Conservation (phyloP, 2,888 invertebrate species). For the Glomeris marginata region DNA sequence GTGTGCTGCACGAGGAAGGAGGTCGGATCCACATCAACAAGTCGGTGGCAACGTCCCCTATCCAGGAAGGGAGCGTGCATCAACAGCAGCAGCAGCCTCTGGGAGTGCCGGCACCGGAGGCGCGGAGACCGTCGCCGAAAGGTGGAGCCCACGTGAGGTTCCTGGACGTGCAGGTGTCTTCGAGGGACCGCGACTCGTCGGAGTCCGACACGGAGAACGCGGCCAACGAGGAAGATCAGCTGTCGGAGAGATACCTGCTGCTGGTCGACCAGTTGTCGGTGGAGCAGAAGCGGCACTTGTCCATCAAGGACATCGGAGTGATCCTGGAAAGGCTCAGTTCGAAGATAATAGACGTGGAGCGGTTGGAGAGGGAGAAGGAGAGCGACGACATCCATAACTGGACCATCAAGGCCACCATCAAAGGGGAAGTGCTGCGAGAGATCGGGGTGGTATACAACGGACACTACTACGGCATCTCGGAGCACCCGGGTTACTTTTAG, state of each 20-base stretch:
- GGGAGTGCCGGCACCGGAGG: constrained; percentile 19
- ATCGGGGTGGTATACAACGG: constrained; percentile 88
- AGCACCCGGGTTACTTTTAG: constrained; percentile 66
- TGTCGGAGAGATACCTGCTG: constrained; percentile 80
- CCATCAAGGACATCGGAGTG: constrained; percentile 88
- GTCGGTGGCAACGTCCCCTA: constrained; percentile 82
- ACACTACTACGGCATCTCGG: constrained; percentile 87
- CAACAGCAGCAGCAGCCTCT: constrained; percentile 14
- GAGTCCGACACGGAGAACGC: constrained; percentile 80
- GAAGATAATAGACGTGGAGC: constrained; percentile 84
- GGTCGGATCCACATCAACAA: constrained; percentile 65
- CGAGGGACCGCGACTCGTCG: constrained; percentile 39
- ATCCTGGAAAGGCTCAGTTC: constrained; percentile 82
- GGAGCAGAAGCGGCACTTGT: constrained; percentile 79
- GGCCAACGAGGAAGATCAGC: constrained; percentile 57
- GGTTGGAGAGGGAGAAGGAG: constrained; percentile 78
- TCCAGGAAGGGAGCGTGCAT: constrained; percentile 44
- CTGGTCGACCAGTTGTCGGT: constrained; percentile 84
- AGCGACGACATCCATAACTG: constrained; percentile 90
- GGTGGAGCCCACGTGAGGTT: constrained; percentile 47
- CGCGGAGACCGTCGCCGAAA: constrained; percentile 23
- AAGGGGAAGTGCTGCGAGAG: constrained; percentile 78
- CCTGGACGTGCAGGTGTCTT: constrained; percentile 51
- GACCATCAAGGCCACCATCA: constrained; percentile 90
- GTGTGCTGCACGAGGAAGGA: constrained; percentile 69